phyloP scores from a whole-genome alignment of 1,140 invertebrate species.

The Drosophila kepulauana region DNA sequence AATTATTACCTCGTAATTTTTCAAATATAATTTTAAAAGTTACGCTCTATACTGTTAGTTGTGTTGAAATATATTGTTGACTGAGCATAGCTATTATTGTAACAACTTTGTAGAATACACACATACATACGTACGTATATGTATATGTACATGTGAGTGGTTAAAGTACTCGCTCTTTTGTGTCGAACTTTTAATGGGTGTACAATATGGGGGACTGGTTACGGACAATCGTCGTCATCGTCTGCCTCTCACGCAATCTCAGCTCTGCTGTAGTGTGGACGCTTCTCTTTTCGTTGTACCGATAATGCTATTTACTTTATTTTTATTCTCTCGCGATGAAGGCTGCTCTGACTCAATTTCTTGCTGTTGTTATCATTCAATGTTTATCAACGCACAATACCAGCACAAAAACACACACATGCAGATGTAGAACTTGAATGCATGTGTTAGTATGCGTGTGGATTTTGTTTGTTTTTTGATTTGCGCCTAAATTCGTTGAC shows the following conservation, averaged over 20 bases:
- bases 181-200: conserved; percentile 2
- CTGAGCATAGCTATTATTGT: background rate
- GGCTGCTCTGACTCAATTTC: conserved; percentile 48
- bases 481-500: conserved; percentile 42
- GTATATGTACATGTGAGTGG: too few relatives aligned
- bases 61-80: background rate
- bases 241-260: conserved; percentile 23
- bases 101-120: background rate
- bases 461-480: conserved; percentile 39
- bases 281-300: conserved; percentile 18
- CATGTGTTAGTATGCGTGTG: background rate
- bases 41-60: too few relatives aligned
- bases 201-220: background rate
- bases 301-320: conserved; percentile 40
- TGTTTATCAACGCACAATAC: conserved; percentile 46
- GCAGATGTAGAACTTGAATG: background rate
- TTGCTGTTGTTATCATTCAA: conserved; percentile 41
- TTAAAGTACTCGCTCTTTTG: conserved; percentile 1
- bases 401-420: background rate
- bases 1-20: too few relatives aligned
- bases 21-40: too few relatives aligned
- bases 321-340: conserved; percentile 14
- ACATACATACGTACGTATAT: too few relatives aligned
- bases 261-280: background rate
- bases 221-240: background rate